Conservation (phyloP, 2,113 vertebrate species). For the Tor tambroides region DNA sequence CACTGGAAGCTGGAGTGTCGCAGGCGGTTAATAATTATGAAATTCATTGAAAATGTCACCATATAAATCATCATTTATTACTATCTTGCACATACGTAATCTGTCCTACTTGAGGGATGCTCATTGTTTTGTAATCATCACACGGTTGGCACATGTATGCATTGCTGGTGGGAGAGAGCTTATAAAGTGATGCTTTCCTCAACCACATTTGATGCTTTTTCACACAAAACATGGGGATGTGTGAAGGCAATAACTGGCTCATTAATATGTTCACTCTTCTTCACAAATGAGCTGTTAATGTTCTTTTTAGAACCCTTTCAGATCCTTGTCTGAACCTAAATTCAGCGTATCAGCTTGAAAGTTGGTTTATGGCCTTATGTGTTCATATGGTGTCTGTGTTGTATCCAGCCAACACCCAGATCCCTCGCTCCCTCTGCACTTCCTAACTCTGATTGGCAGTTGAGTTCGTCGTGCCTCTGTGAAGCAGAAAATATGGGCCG, state of each 20-base stretch:
- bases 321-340: neutral
- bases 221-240: constrained; percentile 35
- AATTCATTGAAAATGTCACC: neutral
- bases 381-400: neutral
- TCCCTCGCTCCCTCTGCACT: constrained; percentile 37
- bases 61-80: neutral
- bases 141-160: neutral
- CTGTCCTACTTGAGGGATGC: neutral
- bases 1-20: neutral
- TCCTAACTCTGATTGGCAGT: constrained; percentile 60
- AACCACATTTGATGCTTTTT: neutral
- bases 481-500: constrained; percentile 69
- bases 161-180: neutral
- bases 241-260: constrained; percentile 31
- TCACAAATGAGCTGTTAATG: constrained; percentile 34
- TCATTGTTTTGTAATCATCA: constrained; percentile 17
- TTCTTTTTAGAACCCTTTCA: constrained; percentile 28
- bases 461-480: constrained; percentile 48
- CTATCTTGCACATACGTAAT: neutral
- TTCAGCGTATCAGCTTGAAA: neutral
- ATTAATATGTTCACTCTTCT: constrained; percentile 29
- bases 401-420: neutral
- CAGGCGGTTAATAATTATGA: neutral
- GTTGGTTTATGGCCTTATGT: constrained; percentile 19
- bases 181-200: neutral